Evolutionary conservation across 30 jellyfish, hydroid and myxozoan species (phyloP).

Genomic region (Chrysaora quinquecirrha): DNA sequence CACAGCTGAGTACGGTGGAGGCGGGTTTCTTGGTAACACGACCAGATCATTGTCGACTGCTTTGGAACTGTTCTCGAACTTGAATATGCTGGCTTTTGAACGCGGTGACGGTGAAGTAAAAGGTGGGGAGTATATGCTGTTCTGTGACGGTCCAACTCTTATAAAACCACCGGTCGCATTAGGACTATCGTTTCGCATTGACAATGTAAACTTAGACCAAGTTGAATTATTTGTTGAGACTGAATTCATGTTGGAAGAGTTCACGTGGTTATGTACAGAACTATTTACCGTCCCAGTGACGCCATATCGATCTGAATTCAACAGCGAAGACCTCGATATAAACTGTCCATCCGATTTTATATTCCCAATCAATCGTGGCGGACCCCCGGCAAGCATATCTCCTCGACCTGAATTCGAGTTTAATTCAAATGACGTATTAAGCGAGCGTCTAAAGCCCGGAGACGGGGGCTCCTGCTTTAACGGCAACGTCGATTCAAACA

Average conservation of each 20-base stretch:
- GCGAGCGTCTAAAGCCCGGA: conserved; percentile 28
- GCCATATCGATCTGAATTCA: conserved; percentile 38
- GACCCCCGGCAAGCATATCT: background rate
- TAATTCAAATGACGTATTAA: conserved; percentile 3
- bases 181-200: conserved; percentile 54
- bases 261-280: conserved; percentile 22
- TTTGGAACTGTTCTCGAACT: conserved; percentile 43
- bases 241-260: conserved; percentile 7
- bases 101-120: conserved; percentile 66
- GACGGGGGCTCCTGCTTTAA: conserved; percentile 43
- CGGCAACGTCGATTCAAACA: conserved; percentile 36
- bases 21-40: conserved; percentile 22
- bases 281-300: conserved; percentile 18
- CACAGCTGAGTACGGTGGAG: conserved; percentile 51
- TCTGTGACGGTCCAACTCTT: conserved; percentile 60
- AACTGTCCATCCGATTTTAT: conserved; percentile 36
- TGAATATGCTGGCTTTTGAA: conserved; percentile 54
- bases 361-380: conserved; percentile 8
- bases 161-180: conserved; percentile 59
- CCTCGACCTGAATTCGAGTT: conserved; percentile 34
- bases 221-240: conserved; percentile 20
- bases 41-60: conserved; percentile 30
- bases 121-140: conserved; percentile 70
- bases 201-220: conserved; percentile 64
- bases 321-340: conserved; percentile 13